Evolutionary conservation across 2,797 vertebrate genomes (phyloP).

Genomic region (Fistularia commersonii): DNA sequence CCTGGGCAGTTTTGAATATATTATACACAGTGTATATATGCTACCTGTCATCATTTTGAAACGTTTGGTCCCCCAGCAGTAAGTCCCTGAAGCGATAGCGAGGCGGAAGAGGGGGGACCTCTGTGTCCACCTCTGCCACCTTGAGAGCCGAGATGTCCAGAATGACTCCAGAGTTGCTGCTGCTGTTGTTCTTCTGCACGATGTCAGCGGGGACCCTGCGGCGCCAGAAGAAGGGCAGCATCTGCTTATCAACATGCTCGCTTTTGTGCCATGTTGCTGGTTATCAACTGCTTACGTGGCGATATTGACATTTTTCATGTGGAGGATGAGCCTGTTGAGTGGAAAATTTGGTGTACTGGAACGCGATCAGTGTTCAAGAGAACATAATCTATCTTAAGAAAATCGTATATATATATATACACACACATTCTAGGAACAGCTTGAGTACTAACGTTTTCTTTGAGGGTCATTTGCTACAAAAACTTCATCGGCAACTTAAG

Average conservation of each 20-base stretch:
- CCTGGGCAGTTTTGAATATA: conserved; percentile 3
- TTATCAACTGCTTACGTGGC: too few relatives aligned
- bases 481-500: too few relatives aligned
- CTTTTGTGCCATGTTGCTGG: background rate
- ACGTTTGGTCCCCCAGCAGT: conserved; percentile 90
- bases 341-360: too few relatives aligned
- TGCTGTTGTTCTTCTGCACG: conserved; percentile 71
- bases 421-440: too few relatives aligned
- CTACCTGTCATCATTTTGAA: conserved; percentile 94
- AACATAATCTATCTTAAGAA: too few relatives aligned
- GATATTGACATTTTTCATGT: too few relatives aligned
- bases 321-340: too few relatives aligned
- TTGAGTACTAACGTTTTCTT: too few relatives aligned
- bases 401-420: too few relatives aligned
- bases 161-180: conserved; percentile 80
- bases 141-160: conserved; percentile 82
- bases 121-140: conserved; percentile 88
- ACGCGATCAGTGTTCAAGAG: too few relatives aligned
- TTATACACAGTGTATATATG: conserved; percentile 7
- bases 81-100: conserved; percentile 94
- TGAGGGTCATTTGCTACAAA: background rate
- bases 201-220: conserved; percentile 61
- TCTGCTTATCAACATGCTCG: conserved; percentile 7
- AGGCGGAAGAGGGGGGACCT: conserved; percentile 89
- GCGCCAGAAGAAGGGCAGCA: background rate